Base-by-base conservation (phyloP, 2,888 invertebrate genomes). In the Incurvaria masculella region DNA sequence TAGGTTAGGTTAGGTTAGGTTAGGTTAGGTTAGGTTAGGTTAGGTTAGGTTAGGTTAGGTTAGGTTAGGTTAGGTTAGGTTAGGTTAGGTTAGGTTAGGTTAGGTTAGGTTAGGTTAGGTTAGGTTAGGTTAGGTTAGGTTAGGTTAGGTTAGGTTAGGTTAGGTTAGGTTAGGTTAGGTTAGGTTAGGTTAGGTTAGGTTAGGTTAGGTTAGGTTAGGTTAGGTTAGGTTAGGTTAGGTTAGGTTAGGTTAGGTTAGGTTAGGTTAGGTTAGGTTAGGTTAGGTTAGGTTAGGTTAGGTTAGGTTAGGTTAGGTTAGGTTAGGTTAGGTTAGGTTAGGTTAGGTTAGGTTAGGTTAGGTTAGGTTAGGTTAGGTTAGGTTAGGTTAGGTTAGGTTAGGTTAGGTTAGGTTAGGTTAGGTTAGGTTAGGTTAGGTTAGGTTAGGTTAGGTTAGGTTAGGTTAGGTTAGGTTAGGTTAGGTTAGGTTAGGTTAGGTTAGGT, bases 221-320 rank as follows among this genome's bases (percentile, higher is more conserved):
- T n/a, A n/a, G n/a, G n/a, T n/a, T n/a, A n/a, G n/a, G n/a, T n/a
- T n/a, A n/a, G n/a, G n/a, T n/a, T n/a, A n/a, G n/a, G n/a, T n/a
- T n/a, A n/a, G n/a, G n/a, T n/a, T n/a, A n/a, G n/a, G n/a, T n/a
- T 45, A 45, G 45, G 45, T 45, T 45, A 45, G 45, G 45, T 45
- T 45, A 45, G 46, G 46, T 46, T 46, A 46, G 46, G 46, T 46
- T 46, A 46, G 46, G 46, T 46, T 46, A 46, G 46, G 46, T 46
- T 46, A 41, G 41, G 41, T 41, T 41, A 41, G 41, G 41, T 41
- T 41, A 41, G 41, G 41, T 41, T 41, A 41, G 41, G 41, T 41
- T 41, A 41, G 41, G 41, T 41, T 41, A 41, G 41, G 41, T 41
- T 41, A 41, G 41, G 41, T 41, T 41, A 41, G 41, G 41, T 41